Conservation (phyloP, 2,888 invertebrate genomes). For the Drosophila tanythrix region DNA sequence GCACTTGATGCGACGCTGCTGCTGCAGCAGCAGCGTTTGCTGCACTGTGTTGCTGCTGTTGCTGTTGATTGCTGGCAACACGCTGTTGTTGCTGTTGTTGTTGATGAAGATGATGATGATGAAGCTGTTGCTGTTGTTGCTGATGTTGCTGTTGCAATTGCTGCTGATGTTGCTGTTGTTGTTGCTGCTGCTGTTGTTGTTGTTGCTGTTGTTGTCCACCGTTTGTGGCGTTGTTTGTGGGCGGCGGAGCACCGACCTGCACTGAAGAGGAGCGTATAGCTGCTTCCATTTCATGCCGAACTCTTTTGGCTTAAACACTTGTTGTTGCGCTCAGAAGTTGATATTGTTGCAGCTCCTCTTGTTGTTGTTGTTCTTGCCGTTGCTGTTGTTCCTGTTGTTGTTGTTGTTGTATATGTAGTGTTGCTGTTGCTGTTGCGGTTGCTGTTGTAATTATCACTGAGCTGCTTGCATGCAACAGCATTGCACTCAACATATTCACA, state of each 20-base stretch:
- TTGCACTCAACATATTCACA: conserved; percentile 71
- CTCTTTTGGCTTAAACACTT: conserved; percentile 81
- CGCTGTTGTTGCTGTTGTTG: conserved; percentile 49
- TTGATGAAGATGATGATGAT: conserved; percentile 65
- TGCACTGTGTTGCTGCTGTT: conserved; percentile 62
- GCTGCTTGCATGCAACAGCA: conserved; percentile 64
- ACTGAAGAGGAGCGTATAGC: conserved; percentile 85
- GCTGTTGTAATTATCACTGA: conserved; percentile 57
- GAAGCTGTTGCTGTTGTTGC: conserved; percentile 63
- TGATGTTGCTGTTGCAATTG: conserved; percentile 55
- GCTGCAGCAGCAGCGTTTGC: conserved; percentile 59
- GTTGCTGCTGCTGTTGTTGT: conserved; percentile 72
- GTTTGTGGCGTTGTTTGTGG: conserved; percentile 82
- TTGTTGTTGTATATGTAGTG: conserved; percentile 16
- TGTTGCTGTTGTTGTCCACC: conserved; percentile 79
- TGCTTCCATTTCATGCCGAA: conserved; percentile 86
- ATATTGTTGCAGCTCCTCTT: conserved; percentile 36
- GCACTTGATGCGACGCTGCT: conserved; percentile 62
- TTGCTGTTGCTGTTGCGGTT: conserved; percentile 39
- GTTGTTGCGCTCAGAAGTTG: conserved; percentile 73
- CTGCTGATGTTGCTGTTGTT: conserved; percentile 47
- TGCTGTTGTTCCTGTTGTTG: conserved; percentile 35
- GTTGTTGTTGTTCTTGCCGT: conserved; percentile 36
- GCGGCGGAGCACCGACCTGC: conserved; percentile 85
- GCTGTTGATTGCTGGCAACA: conserved; percentile 63